phyloP scores from a whole-genome alignment of 92 coral and sea anemone genomes.

The Virgularia gustaviana region DNA sequence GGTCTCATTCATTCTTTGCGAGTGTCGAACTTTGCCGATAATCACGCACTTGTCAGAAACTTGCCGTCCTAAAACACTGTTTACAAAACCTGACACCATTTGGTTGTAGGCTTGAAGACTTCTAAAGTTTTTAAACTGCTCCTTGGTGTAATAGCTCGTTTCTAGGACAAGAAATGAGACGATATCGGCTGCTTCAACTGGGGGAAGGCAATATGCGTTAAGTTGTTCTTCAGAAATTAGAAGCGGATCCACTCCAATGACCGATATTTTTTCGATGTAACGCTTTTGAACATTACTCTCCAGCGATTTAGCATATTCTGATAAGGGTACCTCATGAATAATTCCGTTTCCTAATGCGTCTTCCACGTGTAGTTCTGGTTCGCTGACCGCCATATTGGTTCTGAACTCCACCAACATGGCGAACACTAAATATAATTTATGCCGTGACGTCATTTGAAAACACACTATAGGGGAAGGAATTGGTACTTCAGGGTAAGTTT shows the following conservation, averaged over 20 bases:
- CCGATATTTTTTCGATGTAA: constrained; percentile 46
- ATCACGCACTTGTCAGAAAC: constrained; percentile 52
- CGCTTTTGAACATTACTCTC: constrained; percentile 38
- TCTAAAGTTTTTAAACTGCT: constrained; percentile 39
- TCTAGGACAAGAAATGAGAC: constrained; percentile 45
- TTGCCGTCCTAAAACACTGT: constrained; percentile 36
- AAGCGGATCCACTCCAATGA: constrained; percentile 48
- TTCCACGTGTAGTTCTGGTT: constrained; percentile 19
- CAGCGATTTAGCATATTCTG: constrained; percentile 45
- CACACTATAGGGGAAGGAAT: background rate
- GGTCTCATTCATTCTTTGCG: constrained; percentile 58
- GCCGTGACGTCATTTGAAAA: background rate
- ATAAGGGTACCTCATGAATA: constrained; percentile 39
- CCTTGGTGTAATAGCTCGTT: constrained; percentile 46
- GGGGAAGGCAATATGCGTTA: constrained; percentile 44
- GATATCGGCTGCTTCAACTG: constrained; percentile 43
- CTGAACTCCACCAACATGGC: constrained; percentile 38
- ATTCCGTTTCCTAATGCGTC: constrained; percentile 25
- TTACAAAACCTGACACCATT: constrained; percentile 57
- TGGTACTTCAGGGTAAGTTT: too few species aligned
- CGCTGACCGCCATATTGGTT: constrained; percentile 35
- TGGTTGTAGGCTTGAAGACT: too few species aligned
- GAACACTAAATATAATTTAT: constrained; percentile 5
- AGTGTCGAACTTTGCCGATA: constrained; percentile 50
- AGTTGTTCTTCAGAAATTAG: constrained; percentile 20